These are phyloP conservation scores for Eulacestoma nigropectus DNA, from an alignment of 2,113 vertebrate genomes.

Conservation along the genomic window DNA sequence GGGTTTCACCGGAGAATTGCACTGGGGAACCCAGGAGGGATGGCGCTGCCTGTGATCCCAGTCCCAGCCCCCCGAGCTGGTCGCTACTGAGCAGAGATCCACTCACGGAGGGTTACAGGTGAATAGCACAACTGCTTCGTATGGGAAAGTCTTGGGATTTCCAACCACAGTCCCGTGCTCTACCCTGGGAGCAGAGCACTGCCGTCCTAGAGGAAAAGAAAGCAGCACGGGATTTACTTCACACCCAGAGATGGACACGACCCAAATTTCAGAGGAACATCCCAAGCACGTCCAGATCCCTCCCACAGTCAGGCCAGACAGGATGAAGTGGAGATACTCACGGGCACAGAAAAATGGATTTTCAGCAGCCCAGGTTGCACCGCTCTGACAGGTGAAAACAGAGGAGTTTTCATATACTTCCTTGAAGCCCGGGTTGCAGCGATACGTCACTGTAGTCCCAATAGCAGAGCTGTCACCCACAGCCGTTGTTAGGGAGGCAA, in stretches of 20 bases:
- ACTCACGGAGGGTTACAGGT: neutral
- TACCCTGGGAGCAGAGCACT: neutral
- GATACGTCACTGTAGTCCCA: rapidly evolving
- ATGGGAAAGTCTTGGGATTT: neutral
- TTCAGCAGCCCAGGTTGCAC: neutral
- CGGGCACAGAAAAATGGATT: neutral
- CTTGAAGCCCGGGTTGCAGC: neutral
- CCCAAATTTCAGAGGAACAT: neutral
- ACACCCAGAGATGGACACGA: neutral
- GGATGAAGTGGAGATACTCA: neutral
- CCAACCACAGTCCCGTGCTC: neutral
- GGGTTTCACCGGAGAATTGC: neutral
- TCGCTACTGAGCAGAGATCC: neutral
- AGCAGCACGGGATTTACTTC: neutral
- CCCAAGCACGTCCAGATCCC: neutral
- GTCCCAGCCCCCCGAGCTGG: rapidly evolving
- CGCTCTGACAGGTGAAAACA: neutral
- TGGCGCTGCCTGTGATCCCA: neutral
- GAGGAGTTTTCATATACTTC: rapidly evolving
- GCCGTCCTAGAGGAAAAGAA: neutral
- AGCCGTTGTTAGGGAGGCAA: rapidly evolving
- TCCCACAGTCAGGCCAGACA: neutral
- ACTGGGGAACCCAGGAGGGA: neutral
- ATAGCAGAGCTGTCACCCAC: neutral
- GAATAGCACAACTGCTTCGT: neutral